These are phyloP conservation scores for Heteromormyrus szaboi DNA, from an alignment of 2,797 vertebrate genomes.

Conservation along the genomic window DNA sequence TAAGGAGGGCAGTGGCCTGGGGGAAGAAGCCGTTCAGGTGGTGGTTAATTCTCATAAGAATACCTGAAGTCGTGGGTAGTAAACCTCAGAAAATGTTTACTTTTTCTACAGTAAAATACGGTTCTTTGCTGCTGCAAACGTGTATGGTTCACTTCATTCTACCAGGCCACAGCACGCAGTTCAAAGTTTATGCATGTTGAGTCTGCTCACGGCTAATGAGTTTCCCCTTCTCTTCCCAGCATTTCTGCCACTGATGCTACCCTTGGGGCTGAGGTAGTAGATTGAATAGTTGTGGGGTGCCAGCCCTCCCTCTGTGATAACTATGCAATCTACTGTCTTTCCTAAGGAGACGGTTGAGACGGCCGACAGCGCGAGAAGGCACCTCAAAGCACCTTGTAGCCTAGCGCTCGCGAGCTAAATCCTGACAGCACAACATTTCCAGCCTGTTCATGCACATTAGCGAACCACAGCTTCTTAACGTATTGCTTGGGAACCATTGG, in stretches of 20 bases:
- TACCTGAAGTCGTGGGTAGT: neutral
- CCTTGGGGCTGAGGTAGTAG: conserved; percentile 95
- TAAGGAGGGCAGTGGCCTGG: neutral
- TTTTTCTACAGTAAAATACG: neutral
- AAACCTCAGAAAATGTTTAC: neutral
- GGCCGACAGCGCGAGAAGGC: conserved; percentile 34
- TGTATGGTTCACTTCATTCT: neutral
- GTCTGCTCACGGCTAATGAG: neutral
- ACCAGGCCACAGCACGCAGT: neutral
- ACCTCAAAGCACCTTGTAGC: neutral
- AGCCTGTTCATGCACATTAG: neutral
- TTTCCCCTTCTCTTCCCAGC: conserved; percentile 28
- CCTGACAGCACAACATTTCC: neutral
- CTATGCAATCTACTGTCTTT: conserved; percentile 96
- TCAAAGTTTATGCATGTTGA: neutral
- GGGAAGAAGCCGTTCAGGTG: neutral
- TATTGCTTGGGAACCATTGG: neutral
- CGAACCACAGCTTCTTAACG: neutral
- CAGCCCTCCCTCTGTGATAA: conserved; percentile 77
- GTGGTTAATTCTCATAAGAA: neutral
- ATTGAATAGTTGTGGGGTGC: conserved; percentile 90
- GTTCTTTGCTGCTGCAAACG: neutral
- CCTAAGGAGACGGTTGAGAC: conserved; percentile 83
- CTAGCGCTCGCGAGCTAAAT: neutral
- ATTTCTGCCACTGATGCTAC: conserved; percentile 63